Evolutionary conservation across 2,888 invertebrate genomes (phyloP), one percentile per base, ranked within the genome.

Genomic region (Andrena bicolor): DNA sequence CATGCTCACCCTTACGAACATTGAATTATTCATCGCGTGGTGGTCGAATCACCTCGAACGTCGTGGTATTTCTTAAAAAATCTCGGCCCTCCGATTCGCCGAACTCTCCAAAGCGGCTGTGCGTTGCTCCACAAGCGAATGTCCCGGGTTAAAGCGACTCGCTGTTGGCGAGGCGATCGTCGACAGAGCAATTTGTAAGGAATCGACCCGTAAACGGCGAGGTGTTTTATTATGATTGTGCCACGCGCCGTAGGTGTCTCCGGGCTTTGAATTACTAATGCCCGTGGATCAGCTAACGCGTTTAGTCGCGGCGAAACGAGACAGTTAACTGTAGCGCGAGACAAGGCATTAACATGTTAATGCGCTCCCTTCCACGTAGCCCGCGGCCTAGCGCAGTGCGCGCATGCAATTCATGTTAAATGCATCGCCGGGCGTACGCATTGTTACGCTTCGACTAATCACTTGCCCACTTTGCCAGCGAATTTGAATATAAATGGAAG

Each of bases 311-410:
- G 71, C 61, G 83, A 77, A 75, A 79, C 64, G 83, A 83, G 79
- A 80, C 75, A 64, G 74, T 82, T 83, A 82, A 82, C 74, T 58
- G 69, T 78, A 74, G 66, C 74, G 71, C 63, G 80, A 80, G 82
- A 83, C 84, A 83, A 84, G 76, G 83, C 80, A 84, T 84, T 84
- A 84, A 80, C 83, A 83, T 83, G 84, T 81, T 83, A 83, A 84
- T 83, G 83, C 76, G 77, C 68, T 58, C n/a, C 48, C 74, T 41
- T 35, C 70, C 26, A 74, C 58, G 23, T 72, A 77, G 74, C 13
- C 71, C 72, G 64, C 76, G 74, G 80, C 75, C 64, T 77, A 10
- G 48, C 49, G 48, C 61, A 61, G 58, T 64, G 68, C 60, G 51
- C 80, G 72, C 80, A 76, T 75, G 70, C 83, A 26, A 83, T 84